A percentile compares a stretch with the other conserved stretches of the same genome.
Evolutionary conservation across 2,113 vertebrate species (phyloP).

Genomic region (Pyrgilauda ruficollis): DNA sequence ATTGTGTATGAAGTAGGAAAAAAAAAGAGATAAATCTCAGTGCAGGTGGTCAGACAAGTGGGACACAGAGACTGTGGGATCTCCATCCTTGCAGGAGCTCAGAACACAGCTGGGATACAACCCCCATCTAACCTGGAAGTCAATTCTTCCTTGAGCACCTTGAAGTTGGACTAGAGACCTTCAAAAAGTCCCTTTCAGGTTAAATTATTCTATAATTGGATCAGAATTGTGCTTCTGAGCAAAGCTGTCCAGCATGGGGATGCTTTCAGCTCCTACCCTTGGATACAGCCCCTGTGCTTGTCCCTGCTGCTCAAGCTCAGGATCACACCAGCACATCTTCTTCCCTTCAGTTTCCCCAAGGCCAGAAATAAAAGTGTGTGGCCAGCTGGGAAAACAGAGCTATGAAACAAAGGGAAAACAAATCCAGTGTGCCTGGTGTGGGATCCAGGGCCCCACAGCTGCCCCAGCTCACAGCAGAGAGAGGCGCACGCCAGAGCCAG

Average conservation of each 20-base stretch:
- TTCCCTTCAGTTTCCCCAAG: neutral
- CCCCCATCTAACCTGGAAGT: neutral
- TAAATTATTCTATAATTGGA: accelerated
- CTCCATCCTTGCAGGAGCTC: neutral
- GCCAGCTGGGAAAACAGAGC: neutral
- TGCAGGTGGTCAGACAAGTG: neutral
- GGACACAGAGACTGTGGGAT: neutral
- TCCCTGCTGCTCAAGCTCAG: neutral
- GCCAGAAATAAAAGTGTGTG: neutral
- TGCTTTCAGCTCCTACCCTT: neutral
- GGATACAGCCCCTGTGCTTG: neutral
- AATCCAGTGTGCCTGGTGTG: accelerated
- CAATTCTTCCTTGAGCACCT: neutral
- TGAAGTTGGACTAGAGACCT: neutral
- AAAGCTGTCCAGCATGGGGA: neutral
- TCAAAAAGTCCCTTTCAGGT: neutral
- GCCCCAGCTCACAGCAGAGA: neutral
- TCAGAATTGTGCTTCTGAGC: neutral
- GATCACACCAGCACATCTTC: neutral
- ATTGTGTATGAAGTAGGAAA: accelerated
- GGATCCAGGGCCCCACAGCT: neutral
- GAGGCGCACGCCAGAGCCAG: accelerated
- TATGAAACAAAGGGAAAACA: neutral
- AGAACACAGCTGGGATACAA: neutral
- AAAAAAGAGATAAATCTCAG: neutral